Percentiles rank a stretch among this genome's conserved stretches.
phyloP scores from a whole-genome alignment of 2,113 vertebrate genomes.

The Cygnus atratus region DNA sequence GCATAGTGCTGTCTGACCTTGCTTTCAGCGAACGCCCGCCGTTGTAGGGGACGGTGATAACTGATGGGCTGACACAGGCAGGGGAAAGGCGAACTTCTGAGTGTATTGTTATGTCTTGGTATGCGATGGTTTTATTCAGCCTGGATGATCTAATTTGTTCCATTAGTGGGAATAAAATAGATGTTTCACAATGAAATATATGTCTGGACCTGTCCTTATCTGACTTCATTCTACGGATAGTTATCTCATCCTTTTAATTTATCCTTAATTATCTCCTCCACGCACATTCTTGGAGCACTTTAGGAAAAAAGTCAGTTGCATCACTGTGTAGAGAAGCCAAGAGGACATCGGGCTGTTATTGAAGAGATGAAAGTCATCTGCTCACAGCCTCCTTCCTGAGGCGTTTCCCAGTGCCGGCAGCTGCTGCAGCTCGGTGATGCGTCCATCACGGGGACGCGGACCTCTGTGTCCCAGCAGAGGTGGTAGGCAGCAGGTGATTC shows the following conservation, averaged over 20 bases:
- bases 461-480: neutral
- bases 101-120: neutral
- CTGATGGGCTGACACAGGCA: neutral
- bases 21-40: neutral
- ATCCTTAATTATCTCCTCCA: neutral
- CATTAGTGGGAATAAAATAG: conserved; percentile 31
- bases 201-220: neutral
- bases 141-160: conserved; percentile 37
- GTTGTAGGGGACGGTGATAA: neutral
- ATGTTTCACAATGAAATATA: conserved; percentile 34
- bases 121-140: conserved; percentile 30
- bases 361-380: neutral
- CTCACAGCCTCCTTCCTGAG: neutral
- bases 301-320: neutral
- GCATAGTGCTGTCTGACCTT: neutral
- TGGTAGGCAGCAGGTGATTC: neutral
- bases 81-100: neutral
- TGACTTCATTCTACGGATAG: conserved; percentile 16
- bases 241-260: conserved; percentile 43
- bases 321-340: neutral
- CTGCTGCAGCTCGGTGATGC: neutral
- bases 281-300: neutral
- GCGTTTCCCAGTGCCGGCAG: neutral
- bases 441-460: rapidly evolving
- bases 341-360: neutral